A percentile compares a stretch with the other conserved stretches of the same genome.
phyloP scores from a whole-genome alignment of 2,797 vertebrate species.

The Sparidentex hasta region DNA sequence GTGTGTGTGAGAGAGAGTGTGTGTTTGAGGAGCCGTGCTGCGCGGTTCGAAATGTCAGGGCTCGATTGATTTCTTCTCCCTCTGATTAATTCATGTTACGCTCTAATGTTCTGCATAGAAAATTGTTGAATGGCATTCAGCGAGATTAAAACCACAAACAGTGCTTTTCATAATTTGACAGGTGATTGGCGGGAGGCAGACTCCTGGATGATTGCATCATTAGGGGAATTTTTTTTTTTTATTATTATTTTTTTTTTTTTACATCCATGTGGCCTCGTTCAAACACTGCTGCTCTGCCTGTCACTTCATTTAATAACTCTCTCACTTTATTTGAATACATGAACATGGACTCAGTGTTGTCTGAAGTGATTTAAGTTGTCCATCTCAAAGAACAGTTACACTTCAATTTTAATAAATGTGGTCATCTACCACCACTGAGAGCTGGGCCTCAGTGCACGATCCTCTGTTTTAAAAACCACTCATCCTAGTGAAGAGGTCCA shows the following conservation, averaged over 20 bases:
- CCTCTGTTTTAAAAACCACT: neutral
- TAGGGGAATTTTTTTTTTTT: slow-evolving; percentile 58
- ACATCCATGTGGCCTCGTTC: slow-evolving; percentile 39
- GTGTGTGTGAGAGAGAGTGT: slow-evolving; percentile 13
- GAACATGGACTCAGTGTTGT: slow-evolving; percentile 22
- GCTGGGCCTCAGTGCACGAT: neutral
- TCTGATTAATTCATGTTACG: slow-evolving; percentile 87
- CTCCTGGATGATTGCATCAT: slow-evolving; percentile 81
- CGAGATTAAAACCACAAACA: slow-evolving; percentile 83
- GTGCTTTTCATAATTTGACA: slow-evolving; percentile 84
- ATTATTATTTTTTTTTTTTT: too few relatives aligned
- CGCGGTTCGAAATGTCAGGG: slow-evolving; percentile 83
- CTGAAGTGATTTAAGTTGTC: neutral
- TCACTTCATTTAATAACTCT: slow-evolving; percentile 49
- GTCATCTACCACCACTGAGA: slow-evolving; percentile 1
- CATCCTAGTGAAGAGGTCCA: neutral
- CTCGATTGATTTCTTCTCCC: slow-evolving; percentile 85
- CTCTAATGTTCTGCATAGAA: slow-evolving; percentile 81
- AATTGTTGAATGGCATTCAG: slow-evolving; percentile 82
- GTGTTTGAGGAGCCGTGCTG: slow-evolving; percentile 63
- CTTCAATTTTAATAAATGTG: slow-evolving; percentile 1
- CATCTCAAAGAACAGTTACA: slow-evolving; percentile 8
- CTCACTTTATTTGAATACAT: neutral
- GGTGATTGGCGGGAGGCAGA: slow-evolving; percentile 81
- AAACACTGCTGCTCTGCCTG: slow-evolving; percentile 31